Evolutionary conservation across 2,888 invertebrate genomes (phyloP), one percentile per base, ranked within the genome.

Genomic region (Rhaphigaster nebulosa): DNA sequence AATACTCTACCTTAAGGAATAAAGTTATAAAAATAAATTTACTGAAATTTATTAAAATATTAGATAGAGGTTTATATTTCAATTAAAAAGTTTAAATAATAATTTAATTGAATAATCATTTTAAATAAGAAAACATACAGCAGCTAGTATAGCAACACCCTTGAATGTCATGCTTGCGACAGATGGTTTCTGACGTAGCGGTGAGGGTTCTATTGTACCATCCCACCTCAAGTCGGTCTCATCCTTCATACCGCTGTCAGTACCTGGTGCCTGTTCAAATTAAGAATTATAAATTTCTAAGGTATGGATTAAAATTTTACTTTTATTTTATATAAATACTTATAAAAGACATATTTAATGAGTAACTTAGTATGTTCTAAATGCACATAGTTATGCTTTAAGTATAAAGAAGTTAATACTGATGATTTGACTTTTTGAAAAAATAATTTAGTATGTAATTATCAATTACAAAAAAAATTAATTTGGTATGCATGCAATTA

Each of bases 141-240:
- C 96, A 93, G 97, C 96, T 93, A 97, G 96, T 94, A 96, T 96
- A 93, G 96, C 96, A 91, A 97, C 94, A 92, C 97, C 97, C 93
- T 96, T 96, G 94, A 96, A 95, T 45, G 97, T 97, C 95, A 97
- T 97, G 93, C 96, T 95, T 76, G 97, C 96, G 56, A 97, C 97
- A 92, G 97, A 97, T 93, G 97, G 97, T 95, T 97, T 97, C 93
- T 96, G 95, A 80, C 93, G 92, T 90, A 92, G 92, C 1, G 89
- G 89, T 29, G 65, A 89, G 29, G 89, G 89, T 34, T 89, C 70
- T 38, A 38, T 34, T 15, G 89, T 20, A 84, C 45, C 84, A 50
- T 65, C 50, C 70, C 70, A 89, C 50, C 92, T 92, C 93, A 94
- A 92, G 93, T 94, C 93, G 93, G 94, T 92, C n/a, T 93, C 93